Conservation (phyloP, 1,140 invertebrate species). For the Zaprionus africanus region DNA sequence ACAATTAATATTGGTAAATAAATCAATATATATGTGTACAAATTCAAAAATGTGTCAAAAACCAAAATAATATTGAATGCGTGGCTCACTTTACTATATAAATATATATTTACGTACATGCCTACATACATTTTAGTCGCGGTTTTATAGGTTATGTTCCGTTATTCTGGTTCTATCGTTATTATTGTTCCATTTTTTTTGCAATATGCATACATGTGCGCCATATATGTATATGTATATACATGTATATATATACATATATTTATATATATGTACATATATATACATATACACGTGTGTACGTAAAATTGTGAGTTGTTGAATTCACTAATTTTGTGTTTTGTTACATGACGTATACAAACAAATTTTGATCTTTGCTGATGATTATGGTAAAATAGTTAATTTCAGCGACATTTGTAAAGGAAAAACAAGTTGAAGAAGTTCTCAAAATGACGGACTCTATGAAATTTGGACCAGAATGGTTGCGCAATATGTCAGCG, state of each 20-base stretch:
- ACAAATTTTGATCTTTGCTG: not conserved
- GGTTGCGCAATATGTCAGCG: slow-evolving; percentile 88
- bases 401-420: slow-evolving; percentile 23
- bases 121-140: slow-evolving; percentile 22
- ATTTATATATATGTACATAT: not conserved
- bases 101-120: slow-evolving; percentile 18
- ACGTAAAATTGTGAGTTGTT: not conserved
- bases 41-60: not conserved
- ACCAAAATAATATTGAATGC: not conserved
- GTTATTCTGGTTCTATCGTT: slow-evolving; percentile 15
- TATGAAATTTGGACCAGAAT: slow-evolving; percentile 91
- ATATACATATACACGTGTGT: not conserved
- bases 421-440: slow-evolving; percentile 38
- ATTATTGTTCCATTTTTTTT: slow-evolving; percentile 28
- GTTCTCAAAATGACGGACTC: slow-evolving; percentile 87
- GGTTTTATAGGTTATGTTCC: slow-evolving; percentile 40
- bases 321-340: not conserved
- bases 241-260: not conserved
- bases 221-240: not conserved
- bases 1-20: slow-evolving; percentile 8
- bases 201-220: not conserved
- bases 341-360: slow-evolving; percentile 4
- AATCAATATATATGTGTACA: not conserved
- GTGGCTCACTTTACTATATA: not conserved
- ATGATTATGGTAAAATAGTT: slow-evolving; percentile 14